phyloP scores from a whole-genome alignment of 2,113 vertebrate species.

The Erinaceus europaeus region DNA sequence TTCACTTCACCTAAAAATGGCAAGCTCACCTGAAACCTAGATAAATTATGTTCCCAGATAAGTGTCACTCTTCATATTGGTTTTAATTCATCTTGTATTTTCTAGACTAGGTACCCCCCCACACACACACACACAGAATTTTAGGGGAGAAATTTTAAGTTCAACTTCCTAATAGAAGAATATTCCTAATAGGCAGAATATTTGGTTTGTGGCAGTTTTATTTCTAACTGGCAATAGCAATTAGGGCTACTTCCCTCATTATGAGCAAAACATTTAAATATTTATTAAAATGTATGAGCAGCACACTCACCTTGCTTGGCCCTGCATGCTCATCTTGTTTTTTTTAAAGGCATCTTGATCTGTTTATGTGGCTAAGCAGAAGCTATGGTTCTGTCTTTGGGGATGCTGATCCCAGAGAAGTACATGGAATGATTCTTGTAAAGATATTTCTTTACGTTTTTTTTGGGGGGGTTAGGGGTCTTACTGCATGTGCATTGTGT shows the following conservation, averaged over 20 bases:
- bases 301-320: neutral
- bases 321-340: no score
- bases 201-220: neutral
- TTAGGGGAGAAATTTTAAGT: neutral
- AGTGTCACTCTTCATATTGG: neutral
- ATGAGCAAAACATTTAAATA: neutral
- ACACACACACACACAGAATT: neutral
- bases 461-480: no score
- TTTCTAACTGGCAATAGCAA: neutral
- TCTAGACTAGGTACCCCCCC: constrained; percentile 17
- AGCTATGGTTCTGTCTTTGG: neutral
- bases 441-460: no score
- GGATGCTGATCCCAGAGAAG: neutral
- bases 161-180: neutral
- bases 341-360: neutral
- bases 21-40: constrained; percentile 12
- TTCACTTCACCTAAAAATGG: constrained; percentile 26
- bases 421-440: neutral
- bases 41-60: neutral
- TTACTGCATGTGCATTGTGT: no score
- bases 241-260: constrained; percentile 16
- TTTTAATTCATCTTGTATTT: neutral
- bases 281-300: neutral
- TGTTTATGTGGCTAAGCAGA: neutral
- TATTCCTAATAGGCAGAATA: neutral